phyloP scores from a whole-genome alignment of 2,113 vertebrate genomes.

The Climacteris rufus region DNA sequence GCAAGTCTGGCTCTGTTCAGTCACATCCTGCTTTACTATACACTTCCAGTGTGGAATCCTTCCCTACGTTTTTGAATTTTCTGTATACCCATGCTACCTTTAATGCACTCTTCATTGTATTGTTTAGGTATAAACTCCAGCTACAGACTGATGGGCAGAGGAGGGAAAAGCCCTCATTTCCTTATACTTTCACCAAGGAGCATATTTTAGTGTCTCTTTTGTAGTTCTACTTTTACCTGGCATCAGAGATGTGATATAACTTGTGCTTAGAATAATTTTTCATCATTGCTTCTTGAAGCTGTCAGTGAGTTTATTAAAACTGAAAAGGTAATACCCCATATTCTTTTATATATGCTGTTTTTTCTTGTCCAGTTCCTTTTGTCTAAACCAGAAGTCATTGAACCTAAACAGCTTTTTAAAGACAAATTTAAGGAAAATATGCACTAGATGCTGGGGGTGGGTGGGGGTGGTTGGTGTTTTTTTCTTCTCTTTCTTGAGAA shows the following conservation, averaged over 20 bases:
- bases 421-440: neutral
- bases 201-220: neutral
- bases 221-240: neutral
- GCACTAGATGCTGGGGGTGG: neutral
- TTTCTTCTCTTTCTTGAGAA: neutral
- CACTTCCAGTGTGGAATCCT: neutral
- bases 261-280: neutral
- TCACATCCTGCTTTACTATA: neutral
- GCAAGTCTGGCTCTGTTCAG: slow-evolving; percentile 5
- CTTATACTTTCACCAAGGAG: neutral
- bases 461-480: neutral
- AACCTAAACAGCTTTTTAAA: neutral
- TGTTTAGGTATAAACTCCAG: neutral
- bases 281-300: neutral
- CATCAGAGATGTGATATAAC: neutral
- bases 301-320: slow-evolving; percentile 4
- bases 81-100: neutral
- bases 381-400: neutral
- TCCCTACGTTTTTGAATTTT: neutral
- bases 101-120: neutral
- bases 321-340: neutral
- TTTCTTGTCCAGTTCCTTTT: neutral
- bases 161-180: neutral
- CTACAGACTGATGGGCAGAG: neutral
- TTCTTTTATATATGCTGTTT: neutral